Evolutionary conservation across 2,888 invertebrate species (phyloP).

Genomic region (Gandaritis pyraliata): DNA sequence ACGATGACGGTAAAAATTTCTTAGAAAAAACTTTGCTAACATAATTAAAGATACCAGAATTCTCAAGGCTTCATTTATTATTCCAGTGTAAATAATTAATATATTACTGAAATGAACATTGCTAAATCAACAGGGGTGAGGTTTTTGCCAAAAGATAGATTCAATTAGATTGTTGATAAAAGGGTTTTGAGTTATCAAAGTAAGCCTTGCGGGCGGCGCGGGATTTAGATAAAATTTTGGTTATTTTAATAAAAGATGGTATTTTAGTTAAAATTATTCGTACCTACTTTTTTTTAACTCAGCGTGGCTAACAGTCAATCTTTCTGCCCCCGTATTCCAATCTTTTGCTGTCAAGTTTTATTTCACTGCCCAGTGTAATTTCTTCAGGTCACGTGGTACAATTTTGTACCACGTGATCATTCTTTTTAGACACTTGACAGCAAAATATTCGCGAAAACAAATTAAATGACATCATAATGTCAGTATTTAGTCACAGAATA

Average conservation of each 20-base stretch:
- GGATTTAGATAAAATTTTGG: conserved; percentile 2
- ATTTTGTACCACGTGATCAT: too few species aligned
- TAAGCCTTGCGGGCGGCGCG: conserved; percentile 26
- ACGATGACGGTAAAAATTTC: background rate
- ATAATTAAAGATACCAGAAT: conserved; percentile 8
- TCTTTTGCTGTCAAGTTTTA: too few species aligned
- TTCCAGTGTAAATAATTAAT: conserved; percentile 19
- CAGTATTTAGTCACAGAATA: too few species aligned
- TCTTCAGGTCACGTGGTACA: too few species aligned
- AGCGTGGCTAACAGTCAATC: too few species aligned
- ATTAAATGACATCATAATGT: too few species aligned
- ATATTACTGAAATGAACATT: conserved; percentile 28
- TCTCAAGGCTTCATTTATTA: conserved; percentile 5
- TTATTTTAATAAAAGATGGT: conserved; percentile 1
- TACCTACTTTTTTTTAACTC: too few species aligned
- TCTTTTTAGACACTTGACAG: too few species aligned
- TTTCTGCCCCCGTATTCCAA: too few species aligned
- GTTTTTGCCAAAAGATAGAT: conserved; percentile 41
- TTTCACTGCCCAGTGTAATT: too few species aligned
- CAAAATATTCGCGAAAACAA: too few species aligned
- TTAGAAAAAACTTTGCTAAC: background rate
- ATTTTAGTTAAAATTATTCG: background rate
- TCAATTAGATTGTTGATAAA: conserved; percentile 59
- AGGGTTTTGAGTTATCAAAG: conserved; percentile 42
- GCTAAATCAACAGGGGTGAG: conserved; percentile 17